Conservation (phyloP, 92 coral and sea anemone species). For the Parazoanthus darwini region DNA sequence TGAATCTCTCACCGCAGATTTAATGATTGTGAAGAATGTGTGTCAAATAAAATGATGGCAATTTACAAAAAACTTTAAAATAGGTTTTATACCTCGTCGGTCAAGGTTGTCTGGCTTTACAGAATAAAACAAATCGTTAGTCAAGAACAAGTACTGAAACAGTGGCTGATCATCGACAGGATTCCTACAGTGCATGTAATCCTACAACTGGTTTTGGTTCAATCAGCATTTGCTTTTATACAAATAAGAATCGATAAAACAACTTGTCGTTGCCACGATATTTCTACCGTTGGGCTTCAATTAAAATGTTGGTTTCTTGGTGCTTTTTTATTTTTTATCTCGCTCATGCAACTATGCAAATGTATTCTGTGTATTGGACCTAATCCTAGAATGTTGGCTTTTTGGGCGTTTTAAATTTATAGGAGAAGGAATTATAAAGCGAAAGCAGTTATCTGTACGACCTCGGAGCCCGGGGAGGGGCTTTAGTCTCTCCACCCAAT, state of each 20-base stretch:
- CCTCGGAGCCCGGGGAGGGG: constrained; percentile 14
- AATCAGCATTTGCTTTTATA: constrained; percentile 12
- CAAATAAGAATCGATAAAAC: constrained; percentile 9
- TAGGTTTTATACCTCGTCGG: constrained; percentile 15
- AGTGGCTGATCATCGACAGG: constrained; percentile 17
- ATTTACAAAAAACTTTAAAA: constrained; percentile 11
- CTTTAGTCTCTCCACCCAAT: constrained; percentile 8
- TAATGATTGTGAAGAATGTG: constrained; percentile 10
- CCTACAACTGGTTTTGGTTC: constrained; percentile 15
- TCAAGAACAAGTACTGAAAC: constrained; percentile 11
- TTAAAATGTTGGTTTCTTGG: constrained; percentile 13
- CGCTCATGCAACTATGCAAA: constrained; percentile 15
- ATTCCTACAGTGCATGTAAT: constrained; percentile 14
- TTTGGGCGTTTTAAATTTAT: background rate
- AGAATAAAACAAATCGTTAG: constrained; percentile 12
- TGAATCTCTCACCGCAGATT: constrained; percentile 8
- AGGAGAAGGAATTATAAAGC: too few relatives aligned
- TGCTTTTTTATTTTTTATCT: constrained; percentile 10
- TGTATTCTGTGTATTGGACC: constrained; percentile 14
- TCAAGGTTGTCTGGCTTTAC: constrained; percentile 15
- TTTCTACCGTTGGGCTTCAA: constrained; percentile 15
- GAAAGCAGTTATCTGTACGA: background rate
- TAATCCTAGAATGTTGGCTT: constrained; percentile 12
- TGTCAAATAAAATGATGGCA: constrained; percentile 15
- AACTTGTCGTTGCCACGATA: constrained; percentile 15